Conservation (phyloP, 2,113 vertebrate species). For the Antechinus stuartii region DNA sequence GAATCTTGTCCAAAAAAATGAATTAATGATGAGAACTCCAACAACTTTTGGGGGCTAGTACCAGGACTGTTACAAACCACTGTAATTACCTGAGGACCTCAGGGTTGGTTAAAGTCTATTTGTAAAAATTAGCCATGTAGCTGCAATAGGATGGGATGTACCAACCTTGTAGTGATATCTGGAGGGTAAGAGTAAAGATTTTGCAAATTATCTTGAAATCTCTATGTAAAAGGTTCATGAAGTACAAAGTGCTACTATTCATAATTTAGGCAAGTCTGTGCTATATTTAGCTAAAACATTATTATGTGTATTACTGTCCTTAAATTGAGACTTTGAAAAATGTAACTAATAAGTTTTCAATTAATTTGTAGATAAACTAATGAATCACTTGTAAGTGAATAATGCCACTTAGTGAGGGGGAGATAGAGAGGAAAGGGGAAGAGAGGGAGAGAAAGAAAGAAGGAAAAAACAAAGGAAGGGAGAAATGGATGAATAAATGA, state of each 20-base stretch:
- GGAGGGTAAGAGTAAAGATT: constrained; percentile 1
- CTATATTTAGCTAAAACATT: not conserved
- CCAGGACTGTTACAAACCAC: constrained; percentile 9
- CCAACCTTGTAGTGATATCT: constrained; percentile 15
- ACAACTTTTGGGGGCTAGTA: constrained; percentile 25
- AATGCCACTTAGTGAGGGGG: not conserved
- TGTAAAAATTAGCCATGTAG: constrained; percentile 28
- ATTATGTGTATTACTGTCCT: constrained; percentile 26
- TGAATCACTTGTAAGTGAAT: constrained; percentile 28
- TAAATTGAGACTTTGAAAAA: constrained; percentile 31
- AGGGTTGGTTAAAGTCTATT: constrained; percentile 48
- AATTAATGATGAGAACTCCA: not conserved
- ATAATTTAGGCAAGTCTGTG: constrained; percentile 15
- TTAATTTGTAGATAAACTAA: constrained; percentile 48
- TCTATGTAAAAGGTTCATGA: not conserved
- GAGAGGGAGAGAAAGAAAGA: too few species aligned
- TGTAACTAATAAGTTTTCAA: constrained; percentile 28
- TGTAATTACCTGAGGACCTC: constrained; percentile 39
- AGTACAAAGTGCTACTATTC: not conserved
- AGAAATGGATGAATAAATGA: too few species aligned
- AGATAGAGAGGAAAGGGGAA: not conserved
- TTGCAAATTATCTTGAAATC: constrained; percentile 13
- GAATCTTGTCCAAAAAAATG: constrained; percentile 19
- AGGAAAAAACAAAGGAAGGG: too few species aligned
- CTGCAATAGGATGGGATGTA: not conserved